phyloP scores from a whole-genome alignment of 2,888 invertebrate genomes.

The Reticulitermes lucifugus region DNA sequence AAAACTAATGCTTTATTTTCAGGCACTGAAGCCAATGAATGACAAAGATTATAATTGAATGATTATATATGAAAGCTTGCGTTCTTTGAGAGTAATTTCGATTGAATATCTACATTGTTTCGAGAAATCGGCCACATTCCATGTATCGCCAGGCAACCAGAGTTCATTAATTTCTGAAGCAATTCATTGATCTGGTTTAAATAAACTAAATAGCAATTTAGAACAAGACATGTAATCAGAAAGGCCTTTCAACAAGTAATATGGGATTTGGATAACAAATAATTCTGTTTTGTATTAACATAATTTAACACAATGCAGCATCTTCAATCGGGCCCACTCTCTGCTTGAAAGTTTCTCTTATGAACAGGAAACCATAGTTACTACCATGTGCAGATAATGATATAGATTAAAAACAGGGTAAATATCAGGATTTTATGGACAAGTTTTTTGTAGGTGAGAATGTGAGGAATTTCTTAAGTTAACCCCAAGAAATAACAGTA shows the following conservation, averaged over 20 bases:
- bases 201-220: too few species aligned
- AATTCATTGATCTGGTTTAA: too few species aligned
- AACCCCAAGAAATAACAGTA: constrained; percentile 4
- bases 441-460: constrained; percentile 42
- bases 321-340: constrained; percentile 18
- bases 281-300: not conserved
- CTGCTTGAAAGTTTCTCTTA: constrained; percentile 28
- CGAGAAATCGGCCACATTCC: not conserved
- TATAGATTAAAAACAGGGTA: constrained; percentile 44
- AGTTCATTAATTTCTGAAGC: too few species aligned
- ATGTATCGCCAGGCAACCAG: not conserved
- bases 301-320: constrained; percentile 13
- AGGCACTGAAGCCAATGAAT: constrained; percentile 43
- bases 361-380: constrained; percentile 39
- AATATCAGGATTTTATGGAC: constrained; percentile 41
- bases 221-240: too few species aligned
- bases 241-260: too few species aligned
- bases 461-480: constrained; percentile 48
- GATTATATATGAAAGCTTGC: constrained; percentile 42
- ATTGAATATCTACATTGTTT: not conserved
- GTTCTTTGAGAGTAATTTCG: constrained; percentile 26
- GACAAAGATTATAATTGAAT: constrained; percentile 40
- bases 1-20: constrained; percentile 16
- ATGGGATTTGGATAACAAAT: not conserved
- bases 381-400: constrained; percentile 49